Evolutionary conservation across 2,888 invertebrate species (phyloP), one percentile per base, ranked within the genome.

Genomic region (Chymomyza fuscimana): DNA sequence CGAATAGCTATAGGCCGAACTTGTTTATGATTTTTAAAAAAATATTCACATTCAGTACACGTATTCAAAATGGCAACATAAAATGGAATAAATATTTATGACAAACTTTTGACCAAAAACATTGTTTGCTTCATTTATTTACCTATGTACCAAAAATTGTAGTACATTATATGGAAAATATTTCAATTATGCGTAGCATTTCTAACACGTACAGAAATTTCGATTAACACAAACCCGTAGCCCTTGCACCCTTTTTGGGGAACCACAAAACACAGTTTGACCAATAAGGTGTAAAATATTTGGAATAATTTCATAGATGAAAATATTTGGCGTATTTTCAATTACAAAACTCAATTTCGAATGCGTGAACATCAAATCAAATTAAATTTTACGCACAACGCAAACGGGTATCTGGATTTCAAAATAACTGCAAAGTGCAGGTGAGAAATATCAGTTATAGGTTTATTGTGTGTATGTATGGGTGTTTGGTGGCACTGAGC

Each of bases 201-300:
- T 54, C 22, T 19, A 16, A 22, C 54, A 54, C 22, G 54, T n/a
- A 54, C 1, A 19, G 19, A 5, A 54, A 54, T 54, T 54, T 54
- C 22, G n/a, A 15, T n/a, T 15, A 15, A 51, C 16, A 54, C 54
- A 22, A 15, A 22, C 19, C 9, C 12, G 3, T 5, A 54, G 15
- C 19, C 16, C 54, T 19, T 0, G 7, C 54, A 19, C 54, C 54
- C 16, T 54, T 54, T 15, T 22, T 54, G 16, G 40, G 10, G 12
- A 46, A 12, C 40, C 40, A 46, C 40, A 46, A 12, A 6, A 22
- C 19, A 54, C 22, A 9, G 54, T 22, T 54, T 54, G 54, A 19
- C 54, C 54, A 54, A 22, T 22, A 54, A 58, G 58, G 58, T 58
- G 58, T 25, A 25, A 58, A 58, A 58, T 58, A 58, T 58, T 58